A percentile compares a stretch with the other conserved stretches of the same genome.
These are phyloP conservation scores for Drosophila nigrodunni DNA, from an alignment of 1,140 invertebrate genomes.

Conservation along the genomic window DNA sequence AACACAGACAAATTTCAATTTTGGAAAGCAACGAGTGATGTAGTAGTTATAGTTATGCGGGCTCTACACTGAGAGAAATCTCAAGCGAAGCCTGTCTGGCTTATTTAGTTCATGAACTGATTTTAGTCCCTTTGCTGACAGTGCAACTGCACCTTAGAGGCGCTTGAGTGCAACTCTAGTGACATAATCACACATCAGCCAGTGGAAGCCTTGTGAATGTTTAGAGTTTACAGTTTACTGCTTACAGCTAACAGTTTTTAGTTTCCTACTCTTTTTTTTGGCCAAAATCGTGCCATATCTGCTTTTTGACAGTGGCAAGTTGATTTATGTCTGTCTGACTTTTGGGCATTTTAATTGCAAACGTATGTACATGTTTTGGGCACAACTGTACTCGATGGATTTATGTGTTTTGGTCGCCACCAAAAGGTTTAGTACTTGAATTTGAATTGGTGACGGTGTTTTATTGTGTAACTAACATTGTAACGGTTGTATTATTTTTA, in stretches of 20 bases:
- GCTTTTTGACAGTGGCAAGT: conserved; percentile 51
- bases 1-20: conserved; percentile 61
- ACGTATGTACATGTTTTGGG: conserved; percentile 22
- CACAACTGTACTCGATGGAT: conserved; percentile 29
- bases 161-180: conserved; percentile 37
- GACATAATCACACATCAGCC: conserved; percentile 58
- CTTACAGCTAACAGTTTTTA: neutral
- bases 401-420: conserved; percentile 35
- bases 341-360: conserved; percentile 67
- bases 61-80: conserved; percentile 35
- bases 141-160: conserved; percentile 58
- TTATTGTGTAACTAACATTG: conserved; percentile 50
- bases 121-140: neutral
- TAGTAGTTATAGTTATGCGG: conserved; percentile 65
- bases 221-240: no score
- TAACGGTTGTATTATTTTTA: conserved; percentile 22
- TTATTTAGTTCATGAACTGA: no score
- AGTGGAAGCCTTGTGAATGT: conserved; percentile 28
- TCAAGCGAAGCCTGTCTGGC: no score
- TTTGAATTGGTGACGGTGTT: conserved; percentile 31
- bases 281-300: conserved; percentile 73
- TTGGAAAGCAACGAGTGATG: conserved; percentile 60
- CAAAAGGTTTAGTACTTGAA: conserved; percentile 9
- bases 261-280: conserved; percentile 14
- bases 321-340: conserved; percentile 63